Percentiles rank a stretch among this genome's conserved stretches.
Conservation (phyloP, 2,113 vertebrate species). For the Sylvilagus bachmani region DNA sequence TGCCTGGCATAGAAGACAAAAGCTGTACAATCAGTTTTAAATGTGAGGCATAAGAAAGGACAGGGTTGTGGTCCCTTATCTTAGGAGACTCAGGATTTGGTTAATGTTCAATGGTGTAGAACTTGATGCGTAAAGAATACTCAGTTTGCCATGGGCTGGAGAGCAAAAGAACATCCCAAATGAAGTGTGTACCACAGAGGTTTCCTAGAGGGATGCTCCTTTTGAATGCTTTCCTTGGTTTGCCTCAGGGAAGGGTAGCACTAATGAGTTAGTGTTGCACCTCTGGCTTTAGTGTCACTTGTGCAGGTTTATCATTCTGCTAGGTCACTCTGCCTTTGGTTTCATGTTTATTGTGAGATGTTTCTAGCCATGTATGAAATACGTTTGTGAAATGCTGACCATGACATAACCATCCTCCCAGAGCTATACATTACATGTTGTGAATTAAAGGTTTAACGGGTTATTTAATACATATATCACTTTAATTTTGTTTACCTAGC, state of each 20-base stretch:
- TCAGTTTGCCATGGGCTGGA: background rate
- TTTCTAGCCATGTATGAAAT: background rate
- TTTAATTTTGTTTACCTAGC: background rate
- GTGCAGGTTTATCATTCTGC: background rate
- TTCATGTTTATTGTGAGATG: background rate
- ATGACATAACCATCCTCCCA: background rate
- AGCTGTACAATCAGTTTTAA: background rate
- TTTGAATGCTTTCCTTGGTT: fast-evolving
- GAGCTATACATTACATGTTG: background rate
- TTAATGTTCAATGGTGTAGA: background rate
- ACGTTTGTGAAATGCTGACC: background rate
- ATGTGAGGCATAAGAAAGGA: background rate
- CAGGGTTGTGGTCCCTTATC: background rate
- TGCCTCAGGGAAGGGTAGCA: background rate
- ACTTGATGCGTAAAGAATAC: background rate
- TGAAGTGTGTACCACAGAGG: background rate
- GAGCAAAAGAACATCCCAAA: background rate
- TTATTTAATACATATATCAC: background rate
- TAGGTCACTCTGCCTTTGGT: background rate
- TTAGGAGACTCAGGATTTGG: background rate
- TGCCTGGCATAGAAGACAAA: background rate
- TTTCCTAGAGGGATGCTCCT: background rate
- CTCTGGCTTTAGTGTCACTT: background rate
- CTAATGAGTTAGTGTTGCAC: background rate
- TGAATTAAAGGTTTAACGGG: background rate